Conservation (phyloP, 2,797 vertebrate genomes). For the Remorina albescens region DNA sequence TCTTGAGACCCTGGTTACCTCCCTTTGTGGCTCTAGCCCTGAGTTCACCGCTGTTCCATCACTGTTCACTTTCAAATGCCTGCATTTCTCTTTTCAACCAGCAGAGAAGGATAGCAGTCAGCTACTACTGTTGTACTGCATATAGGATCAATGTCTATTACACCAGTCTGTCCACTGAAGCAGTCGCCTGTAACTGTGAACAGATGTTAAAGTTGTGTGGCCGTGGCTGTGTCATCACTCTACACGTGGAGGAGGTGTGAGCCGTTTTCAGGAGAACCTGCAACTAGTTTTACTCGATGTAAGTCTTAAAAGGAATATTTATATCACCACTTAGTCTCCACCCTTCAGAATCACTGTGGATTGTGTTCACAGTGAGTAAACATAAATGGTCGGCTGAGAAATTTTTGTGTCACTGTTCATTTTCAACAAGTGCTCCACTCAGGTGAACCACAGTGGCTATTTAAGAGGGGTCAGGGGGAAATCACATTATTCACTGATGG, state of each 20-base stretch:
- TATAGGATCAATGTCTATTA: background rate
- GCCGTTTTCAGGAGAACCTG: background rate
- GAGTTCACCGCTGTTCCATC: background rate
- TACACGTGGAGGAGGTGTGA: background rate
- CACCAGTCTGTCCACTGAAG: background rate
- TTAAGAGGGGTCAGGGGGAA: background rate
- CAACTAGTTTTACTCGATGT: background rate
- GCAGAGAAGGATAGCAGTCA: slow-evolving; percentile 75
- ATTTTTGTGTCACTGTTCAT: slow-evolving; percentile 12
- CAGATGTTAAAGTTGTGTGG: background rate
- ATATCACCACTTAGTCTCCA: slow-evolving; percentile 20
- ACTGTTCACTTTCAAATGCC: background rate
- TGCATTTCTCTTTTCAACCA: slow-evolving; percentile 71
- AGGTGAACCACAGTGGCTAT: background rate
- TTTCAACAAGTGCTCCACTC: background rate
- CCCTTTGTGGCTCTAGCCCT: background rate
- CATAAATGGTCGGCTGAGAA: background rate
- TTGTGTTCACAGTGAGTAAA: background rate
- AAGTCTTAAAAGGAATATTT: slow-evolving; percentile 3
- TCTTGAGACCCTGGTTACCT: background rate
- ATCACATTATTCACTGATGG: background rate
- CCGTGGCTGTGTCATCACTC: background rate
- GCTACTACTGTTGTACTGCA: slow-evolving; percentile 11
- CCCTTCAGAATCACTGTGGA: slow-evolving; percentile 2
- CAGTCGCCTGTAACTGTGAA: background rate